phyloP scores from a whole-genome alignment of 2,113 vertebrate species.

The Tyrannus savana region DNA sequence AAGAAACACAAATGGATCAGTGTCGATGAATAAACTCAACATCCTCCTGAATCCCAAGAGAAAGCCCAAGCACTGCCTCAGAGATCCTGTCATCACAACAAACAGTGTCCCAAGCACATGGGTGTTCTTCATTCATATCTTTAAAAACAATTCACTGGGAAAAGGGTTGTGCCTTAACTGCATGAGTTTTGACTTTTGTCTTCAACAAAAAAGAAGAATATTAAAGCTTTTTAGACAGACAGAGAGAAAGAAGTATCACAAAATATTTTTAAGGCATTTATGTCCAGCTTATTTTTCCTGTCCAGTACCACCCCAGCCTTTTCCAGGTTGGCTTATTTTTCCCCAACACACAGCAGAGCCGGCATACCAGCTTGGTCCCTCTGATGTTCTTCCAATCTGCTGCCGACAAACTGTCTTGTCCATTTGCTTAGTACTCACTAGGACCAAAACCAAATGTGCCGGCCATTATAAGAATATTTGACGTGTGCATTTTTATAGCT shows the following conservation, averaged over 20 bases:
- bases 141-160: not conserved
- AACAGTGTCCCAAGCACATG: not conserved
- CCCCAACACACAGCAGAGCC: not conserved
- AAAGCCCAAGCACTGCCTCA: not conserved
- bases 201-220: not conserved
- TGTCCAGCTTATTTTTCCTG: not conserved
- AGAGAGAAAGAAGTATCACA: not conserved
- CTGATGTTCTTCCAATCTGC: not conserved
- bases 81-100: not conserved
- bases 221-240: not conserved
- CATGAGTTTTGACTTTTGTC: not conserved
- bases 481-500: not conserved
- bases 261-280: not conserved
- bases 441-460: rapidly evolving
- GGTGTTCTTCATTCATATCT: not conserved
- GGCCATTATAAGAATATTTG: not conserved
- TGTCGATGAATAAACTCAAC: not conserved
- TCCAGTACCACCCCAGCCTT: not conserved
- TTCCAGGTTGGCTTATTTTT: not conserved
- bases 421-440: not conserved
- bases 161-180: not conserved
- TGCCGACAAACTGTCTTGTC: not conserved
- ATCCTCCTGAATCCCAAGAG: not conserved
- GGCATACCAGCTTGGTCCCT: not conserved
- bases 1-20: not conserved